Evolutionary conservation across 2,888 invertebrate genomes (phyloP), one percentile per base, ranked within the genome.

Genomic region (Chrysotoxum bicinctum): DNA sequence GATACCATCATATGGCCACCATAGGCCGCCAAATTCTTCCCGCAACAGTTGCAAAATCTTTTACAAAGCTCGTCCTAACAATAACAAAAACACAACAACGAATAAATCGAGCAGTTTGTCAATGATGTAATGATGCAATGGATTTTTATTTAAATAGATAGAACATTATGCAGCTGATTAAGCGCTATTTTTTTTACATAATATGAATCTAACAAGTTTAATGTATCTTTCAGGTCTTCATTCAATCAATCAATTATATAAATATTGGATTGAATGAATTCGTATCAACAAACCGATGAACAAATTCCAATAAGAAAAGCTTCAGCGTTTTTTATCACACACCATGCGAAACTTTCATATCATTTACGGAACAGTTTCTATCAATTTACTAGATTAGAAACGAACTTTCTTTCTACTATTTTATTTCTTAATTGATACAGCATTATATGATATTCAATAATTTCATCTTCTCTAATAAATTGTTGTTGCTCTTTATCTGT

Each of bases 391-490:
- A 21, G 80, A 70, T 80, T 76, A 73, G 30, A 54, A 40, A 68
- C 32, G 43, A 75, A 70, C 62, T 66, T 74, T 79, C 75, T 32
- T 70, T 62, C 68, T n/a, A 37, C 32, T 14, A 35, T 54, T 32
- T 48, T 48, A 19, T 48, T 30, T 56, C 76, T 73, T 73, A 85
- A 85, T 85, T 85, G 85, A 81, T 85, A 50, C 68, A 62, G 76
- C 58, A 80, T 76, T 80, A 70, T 72, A 68, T 72, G 72, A 75
- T 72, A 62, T 66, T 77, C 80, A 77, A 74, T 85, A 85, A 85
- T 52, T 81, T 76, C 81, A 85, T 85, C 85, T 81, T 81, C 50
- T 64, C 56, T 35, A 48, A 30, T 76, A 76, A 85, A 76, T 72
- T 72, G 68, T 66, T 68, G 68, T 43, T 70, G 26, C 54, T 69